Conservation (phyloP, 1,140 invertebrate species). For the Tetraneura akinire region DNA sequence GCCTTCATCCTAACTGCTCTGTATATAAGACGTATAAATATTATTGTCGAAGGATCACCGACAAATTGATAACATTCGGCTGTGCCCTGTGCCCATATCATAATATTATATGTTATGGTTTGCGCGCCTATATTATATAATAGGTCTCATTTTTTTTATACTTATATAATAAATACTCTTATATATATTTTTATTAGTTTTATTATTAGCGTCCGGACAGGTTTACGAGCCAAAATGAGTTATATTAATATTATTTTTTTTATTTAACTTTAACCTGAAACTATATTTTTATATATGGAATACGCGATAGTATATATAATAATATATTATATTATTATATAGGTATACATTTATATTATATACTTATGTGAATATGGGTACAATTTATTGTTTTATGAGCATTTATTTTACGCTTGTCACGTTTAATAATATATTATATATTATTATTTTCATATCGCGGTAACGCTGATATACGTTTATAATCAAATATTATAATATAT, state of each 20-base stretch:
- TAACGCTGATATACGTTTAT: too few species aligned
- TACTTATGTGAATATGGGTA: background rate
- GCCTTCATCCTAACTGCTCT: background rate
- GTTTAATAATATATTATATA: too few species aligned
- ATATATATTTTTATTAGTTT: too few species aligned
- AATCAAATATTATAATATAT: too few species aligned
- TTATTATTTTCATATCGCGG: background rate
- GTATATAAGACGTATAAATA: background rate
- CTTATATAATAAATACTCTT: too few species aligned
- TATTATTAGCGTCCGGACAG: conserved; percentile 4
- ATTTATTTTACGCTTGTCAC: background rate
- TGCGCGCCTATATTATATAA: background rate
- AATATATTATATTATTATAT: too few species aligned
- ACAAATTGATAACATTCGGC: conserved; percentile 11
- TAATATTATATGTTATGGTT: background rate
- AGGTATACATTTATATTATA: too few species aligned
- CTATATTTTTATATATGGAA: too few species aligned
- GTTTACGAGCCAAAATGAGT: conserved; percentile 18
- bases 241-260: conserved; percentile 16
- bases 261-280: background rate
- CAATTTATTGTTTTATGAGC: background rate
- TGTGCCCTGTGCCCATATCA: too few species aligned
- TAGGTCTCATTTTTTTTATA: background rate
- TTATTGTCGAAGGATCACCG: background rate
- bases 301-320: too few species aligned